These are phyloP conservation scores for Frankliniella fusca DNA, from an alignment of 2,888 invertebrate species.

Conservation along the genomic window DNA sequence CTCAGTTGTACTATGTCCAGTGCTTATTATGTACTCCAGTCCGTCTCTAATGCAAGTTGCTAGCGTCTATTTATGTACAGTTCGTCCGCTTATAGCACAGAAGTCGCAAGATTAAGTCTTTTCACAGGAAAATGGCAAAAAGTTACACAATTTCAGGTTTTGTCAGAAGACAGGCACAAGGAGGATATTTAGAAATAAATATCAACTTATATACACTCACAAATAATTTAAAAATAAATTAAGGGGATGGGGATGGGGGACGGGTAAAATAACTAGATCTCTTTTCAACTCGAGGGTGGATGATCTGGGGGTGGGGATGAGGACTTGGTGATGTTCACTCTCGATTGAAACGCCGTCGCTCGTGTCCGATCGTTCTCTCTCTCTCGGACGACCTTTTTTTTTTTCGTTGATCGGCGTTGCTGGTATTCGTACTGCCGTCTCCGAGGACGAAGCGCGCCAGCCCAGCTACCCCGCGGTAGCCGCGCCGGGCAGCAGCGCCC, in stretches of 20 bases:
- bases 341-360: too few species aligned
- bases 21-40: constrained; percentile 15
- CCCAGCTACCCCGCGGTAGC: neutral
- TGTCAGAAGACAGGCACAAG: constrained; percentile 13
- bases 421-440: neutral
- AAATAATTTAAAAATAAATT: constrained; percentile 27
- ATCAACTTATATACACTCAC: constrained; percentile 20
- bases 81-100: neutral
- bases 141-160: constrained; percentile 5
- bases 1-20: constrained; percentile 16
- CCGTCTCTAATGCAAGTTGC: neutral
- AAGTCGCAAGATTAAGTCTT: neutral
- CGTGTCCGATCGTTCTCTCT: too few species aligned
- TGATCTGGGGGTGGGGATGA: too few species aligned
- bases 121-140: constrained; percentile 8
- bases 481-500: neutral
- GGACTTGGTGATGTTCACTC: too few species aligned
- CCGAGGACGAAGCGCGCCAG: neutral
- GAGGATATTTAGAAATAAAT: constrained; percentile 24
- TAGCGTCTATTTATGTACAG: constrained; percentile 6
- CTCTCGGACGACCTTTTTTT: too few species aligned
- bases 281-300: too few species aligned
- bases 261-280: neutral
- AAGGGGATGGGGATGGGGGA: constrained; percentile 12
- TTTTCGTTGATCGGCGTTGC: too few species aligned